These are phyloP conservation scores for Callipepla californica DNA, from an alignment of 2,113 vertebrate species.

Conservation along the genomic window DNA sequence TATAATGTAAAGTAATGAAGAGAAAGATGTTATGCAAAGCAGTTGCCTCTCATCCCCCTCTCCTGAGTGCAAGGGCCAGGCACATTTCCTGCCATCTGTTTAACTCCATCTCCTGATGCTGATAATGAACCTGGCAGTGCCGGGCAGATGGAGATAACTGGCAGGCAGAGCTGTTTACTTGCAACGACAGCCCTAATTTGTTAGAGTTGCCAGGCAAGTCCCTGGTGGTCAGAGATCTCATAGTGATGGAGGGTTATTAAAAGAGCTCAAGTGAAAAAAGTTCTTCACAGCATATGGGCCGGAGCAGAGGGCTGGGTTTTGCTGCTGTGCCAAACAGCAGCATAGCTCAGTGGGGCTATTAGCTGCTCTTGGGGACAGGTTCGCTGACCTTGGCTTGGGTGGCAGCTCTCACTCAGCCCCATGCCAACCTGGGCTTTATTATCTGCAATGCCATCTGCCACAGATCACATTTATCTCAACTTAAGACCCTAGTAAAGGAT, in stretches of 20 bases:
- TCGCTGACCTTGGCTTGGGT: constrained; percentile 29
- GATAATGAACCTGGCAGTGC: constrained; percentile 70
- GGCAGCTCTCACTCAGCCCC: neutral
- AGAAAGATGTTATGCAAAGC: constrained; percentile 56
- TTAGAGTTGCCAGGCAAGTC: constrained; percentile 71
- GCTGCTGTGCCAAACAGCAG: neutral
- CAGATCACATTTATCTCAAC: constrained; percentile 19
- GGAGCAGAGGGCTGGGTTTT: neutral
- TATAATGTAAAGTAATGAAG: constrained; percentile 69
- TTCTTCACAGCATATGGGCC: constrained; percentile 43
- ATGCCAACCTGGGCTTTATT: constrained; percentile 36
- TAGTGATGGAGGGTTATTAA: constrained; percentile 61
- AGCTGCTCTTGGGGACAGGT: constrained; percentile 14
- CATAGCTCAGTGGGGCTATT: neutral
- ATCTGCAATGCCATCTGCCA: constrained; percentile 53
- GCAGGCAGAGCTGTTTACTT: constrained; percentile 72
- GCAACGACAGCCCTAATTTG: constrained; percentile 67
- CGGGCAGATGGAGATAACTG: constrained; percentile 72
- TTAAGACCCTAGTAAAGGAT: neutral
- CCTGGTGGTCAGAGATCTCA: constrained; percentile 64
- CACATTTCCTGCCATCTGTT: constrained; percentile 76
- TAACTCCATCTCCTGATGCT: constrained; percentile 70
- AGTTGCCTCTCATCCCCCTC: constrained; percentile 51
- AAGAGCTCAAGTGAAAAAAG: constrained; percentile 61
- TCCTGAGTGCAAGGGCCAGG: constrained; percentile 65